Conservation (phyloP, 1,140 invertebrate genomes). For the Drosophila sulfurigaster region DNA sequence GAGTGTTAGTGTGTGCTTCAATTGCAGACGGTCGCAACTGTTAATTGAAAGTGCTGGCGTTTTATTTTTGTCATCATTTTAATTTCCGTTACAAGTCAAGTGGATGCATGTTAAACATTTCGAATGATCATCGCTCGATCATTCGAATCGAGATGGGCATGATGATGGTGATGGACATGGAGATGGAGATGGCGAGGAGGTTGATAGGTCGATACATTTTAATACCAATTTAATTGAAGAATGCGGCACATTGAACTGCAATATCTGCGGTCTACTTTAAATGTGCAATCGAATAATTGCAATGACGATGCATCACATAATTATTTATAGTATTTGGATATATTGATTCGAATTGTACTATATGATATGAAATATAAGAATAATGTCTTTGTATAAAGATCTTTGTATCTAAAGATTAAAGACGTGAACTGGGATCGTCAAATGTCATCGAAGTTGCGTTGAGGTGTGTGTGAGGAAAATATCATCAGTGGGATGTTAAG, state of each 20-base stretch:
- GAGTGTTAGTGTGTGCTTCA: constrained; percentile 26
- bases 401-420: too few species aligned
- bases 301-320: too few species aligned
- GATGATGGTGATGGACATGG: not conserved
- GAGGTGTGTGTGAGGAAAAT: too few species aligned
- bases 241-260: constrained; percentile 6
- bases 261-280: too few species aligned
- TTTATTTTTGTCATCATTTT: constrained; percentile 51
- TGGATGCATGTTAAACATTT: constrained; percentile 40
- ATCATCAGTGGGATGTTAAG: too few species aligned
- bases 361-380: too few species aligned
- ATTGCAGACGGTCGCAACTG: constrained; percentile 54
- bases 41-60: constrained; percentile 72
- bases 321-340: too few species aligned
- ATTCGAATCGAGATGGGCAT: not conserved
- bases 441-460: too few species aligned
- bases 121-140: constrained; percentile 43
- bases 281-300: too few species aligned
- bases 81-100: constrained; percentile 54
- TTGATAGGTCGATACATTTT: constrained; percentile 3
- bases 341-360: too few species aligned
- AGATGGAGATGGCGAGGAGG: not conserved
- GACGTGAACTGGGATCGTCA: too few species aligned
- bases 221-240: constrained; percentile 9
- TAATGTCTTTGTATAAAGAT: too few species aligned